Percentiles rank a stretch among this genome's conserved stretches.
These are phyloP conservation scores for Leptopilina boulardi DNA, from an alignment of 1,140 invertebrate genomes.

Conservation along the genomic window DNA sequence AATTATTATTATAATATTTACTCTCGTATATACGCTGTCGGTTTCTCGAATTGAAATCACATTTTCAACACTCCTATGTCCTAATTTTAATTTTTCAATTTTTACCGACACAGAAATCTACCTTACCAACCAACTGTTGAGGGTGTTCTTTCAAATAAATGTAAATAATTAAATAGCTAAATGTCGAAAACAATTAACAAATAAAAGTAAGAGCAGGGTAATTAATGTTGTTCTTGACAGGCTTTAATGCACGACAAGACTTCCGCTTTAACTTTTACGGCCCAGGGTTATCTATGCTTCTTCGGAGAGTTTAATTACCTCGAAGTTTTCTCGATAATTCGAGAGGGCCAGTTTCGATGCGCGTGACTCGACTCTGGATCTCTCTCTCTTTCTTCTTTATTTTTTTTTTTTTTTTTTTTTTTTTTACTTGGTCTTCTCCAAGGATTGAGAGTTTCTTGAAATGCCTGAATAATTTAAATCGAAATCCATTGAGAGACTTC, in stretches of 20 bases:
- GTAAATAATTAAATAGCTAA: background rate
- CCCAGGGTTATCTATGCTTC: slow-evolving; percentile 64
- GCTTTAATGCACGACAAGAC: slow-evolving; percentile 52
- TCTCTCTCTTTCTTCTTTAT: slow-evolving; percentile 6
- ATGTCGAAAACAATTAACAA: slow-evolving; percentile 35
- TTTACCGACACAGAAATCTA: too few species aligned
- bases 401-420: background rate
- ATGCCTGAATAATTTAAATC: slow-evolving; percentile 54
- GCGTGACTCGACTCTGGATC: slow-evolving; percentile 53
- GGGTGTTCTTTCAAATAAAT: background rate
- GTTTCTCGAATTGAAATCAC: too few species aligned
- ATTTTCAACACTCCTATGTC: too few species aligned
- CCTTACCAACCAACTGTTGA: too few species aligned
- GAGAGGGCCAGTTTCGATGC: slow-evolving; percentile 60
- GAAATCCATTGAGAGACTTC: slow-evolving; percentile 19
- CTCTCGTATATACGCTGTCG: too few species aligned
- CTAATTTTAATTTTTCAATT: too few species aligned
- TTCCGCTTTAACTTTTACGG: slow-evolving; percentile 68
- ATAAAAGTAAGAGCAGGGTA: slow-evolving; percentile 8
- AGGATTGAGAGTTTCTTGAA: slow-evolving; percentile 43
- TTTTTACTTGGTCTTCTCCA: slow-evolving; percentile 35
- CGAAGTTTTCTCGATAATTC: slow-evolving; percentile 72
- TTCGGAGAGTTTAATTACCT: slow-evolving; percentile 70
- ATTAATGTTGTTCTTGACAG: slow-evolving; percentile 11
- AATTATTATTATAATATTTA: background rate